Base-by-base conservation (phyloP, 2,888 invertebrate species). In the Sphaerophoria rueppellii region DNA sequence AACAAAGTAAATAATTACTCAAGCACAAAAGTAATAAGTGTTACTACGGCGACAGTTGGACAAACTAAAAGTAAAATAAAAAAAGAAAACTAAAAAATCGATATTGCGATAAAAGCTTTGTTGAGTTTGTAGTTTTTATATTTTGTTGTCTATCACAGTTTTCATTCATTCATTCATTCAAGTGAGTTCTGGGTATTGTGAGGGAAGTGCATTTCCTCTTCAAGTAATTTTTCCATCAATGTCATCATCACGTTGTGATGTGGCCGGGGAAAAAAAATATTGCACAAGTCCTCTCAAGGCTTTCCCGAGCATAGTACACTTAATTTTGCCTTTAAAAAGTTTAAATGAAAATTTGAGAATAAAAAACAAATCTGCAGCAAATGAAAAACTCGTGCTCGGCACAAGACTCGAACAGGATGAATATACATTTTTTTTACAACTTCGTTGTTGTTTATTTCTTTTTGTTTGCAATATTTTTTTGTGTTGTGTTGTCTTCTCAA, bases 351-450 rank as follows among this genome's bases (percentile, higher is more conserved):
- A 40, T 35, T 40, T 65, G 16, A 58, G 16, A 43, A 40, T 67
- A 65, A 14, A 43, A 54, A 67, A 65, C 14, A 34, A 54, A 67
- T 73, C 40, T 67, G 52, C 52, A 77, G 69, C 63, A 83, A 83
- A 83, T 76, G 69, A 76, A 79, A 75, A 75, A 74, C 70, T 70
- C 65, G 69, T 70, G 74, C 78, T 60, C 14, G 52, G 65, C 73
- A 48, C 9, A 72, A 58, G 14, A 63, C 61, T 35, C 46, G n/a
- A 43, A 34, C 16, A 54, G 37, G 61, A 14, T 58, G 32, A 4
- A 50, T 69, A 50, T 80, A 34, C n/a, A n/a, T 57, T 76, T 65
- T 61, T 67, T 73, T 37, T 71, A 32, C 57, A 48, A 46, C 35
- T 46, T 58, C 12, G 40, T 35, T 11, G 60, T 60, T 69, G 52